These are phyloP conservation scores for Colinus virginianus DNA, from an alignment of 2,113 vertebrate genomes.

Conservation along the genomic window DNA sequence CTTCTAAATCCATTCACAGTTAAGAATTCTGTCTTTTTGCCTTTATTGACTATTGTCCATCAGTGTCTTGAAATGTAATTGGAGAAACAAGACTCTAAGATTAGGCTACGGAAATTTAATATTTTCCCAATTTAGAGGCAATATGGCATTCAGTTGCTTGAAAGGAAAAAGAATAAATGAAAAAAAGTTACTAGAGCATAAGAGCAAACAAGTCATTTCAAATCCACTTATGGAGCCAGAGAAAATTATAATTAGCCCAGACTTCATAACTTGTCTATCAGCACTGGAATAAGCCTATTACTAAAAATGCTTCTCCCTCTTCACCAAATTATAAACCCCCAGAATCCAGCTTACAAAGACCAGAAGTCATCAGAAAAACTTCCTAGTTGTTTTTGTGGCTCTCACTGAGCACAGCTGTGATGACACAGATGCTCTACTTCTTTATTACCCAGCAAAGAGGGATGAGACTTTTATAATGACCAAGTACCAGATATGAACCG, in stretches of 20 bases:
- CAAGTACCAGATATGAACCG: neutral
- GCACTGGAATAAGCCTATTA: conserved; percentile 8
- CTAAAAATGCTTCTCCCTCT: neutral
- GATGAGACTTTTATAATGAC: neutral
- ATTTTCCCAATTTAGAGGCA: conserved; percentile 38
- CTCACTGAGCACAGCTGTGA: neutral
- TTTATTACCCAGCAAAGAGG: neutral
- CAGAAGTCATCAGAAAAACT: neutral
- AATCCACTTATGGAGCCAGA: conserved; percentile 24
- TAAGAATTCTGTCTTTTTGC: neutral
- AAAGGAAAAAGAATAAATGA: conserved; percentile 23
- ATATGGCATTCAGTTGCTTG: conserved; percentile 10
- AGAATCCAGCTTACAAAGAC: neutral
- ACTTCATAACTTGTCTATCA: conserved; percentile 6
- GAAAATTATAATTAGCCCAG: conserved; percentile 31
- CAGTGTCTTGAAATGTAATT: neutral
- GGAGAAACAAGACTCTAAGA: neutral
- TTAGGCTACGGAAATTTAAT: conserved; percentile 44
- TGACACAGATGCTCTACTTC: fast-evolving
- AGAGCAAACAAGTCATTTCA: neutral
- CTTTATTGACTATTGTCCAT: neutral
- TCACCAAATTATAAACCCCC: neutral
- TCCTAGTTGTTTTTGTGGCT: neutral
- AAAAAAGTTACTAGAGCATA: neutral
- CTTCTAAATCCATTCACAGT: neutral